These are phyloP conservation scores for Emydura subglobosa DNA, from an alignment of 2,113 vertebrate genomes.

Conservation along the genomic window DNA sequence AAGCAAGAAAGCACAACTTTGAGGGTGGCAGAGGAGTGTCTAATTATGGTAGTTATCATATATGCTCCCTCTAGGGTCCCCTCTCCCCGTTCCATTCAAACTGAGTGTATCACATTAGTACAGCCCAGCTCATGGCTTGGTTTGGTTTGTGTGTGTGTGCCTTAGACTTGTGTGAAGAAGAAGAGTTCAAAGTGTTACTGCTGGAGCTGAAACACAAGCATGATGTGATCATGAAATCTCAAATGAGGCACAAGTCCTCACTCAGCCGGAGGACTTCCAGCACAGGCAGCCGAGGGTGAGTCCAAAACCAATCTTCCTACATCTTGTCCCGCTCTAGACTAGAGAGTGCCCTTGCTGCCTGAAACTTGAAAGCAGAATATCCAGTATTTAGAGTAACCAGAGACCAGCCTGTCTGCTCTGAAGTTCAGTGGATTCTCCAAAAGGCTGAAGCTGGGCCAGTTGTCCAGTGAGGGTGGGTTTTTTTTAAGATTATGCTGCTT, in stretches of 20 bases:
- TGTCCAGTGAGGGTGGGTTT: background rate
- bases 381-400: rapidly evolving
- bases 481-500: background rate
- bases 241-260: constrained; percentile 96
- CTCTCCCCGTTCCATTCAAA: rapidly evolving
- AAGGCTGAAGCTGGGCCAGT: background rate
- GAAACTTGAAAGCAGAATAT: background rate
- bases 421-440: background rate
- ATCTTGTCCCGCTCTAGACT: background rate
- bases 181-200: constrained; percentile 93
- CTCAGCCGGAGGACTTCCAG: constrained; percentile 95
- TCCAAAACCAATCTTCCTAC: background rate
- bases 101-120: background rate
- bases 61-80: background rate
- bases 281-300: constrained; percentile 94
- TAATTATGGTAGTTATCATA: background rate
- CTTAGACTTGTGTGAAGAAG: constrained; percentile 95
- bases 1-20: background rate
- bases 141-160: constrained; percentile 19
- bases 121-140: background rate
- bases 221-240: constrained; percentile 97
- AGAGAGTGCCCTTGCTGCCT: background rate
- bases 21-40: background rate
- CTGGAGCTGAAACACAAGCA: constrained; percentile 97
- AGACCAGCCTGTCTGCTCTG: rapidly evolving